A percentile compares a stretch with the other conserved stretches of the same genome.
phyloP scores from a whole-genome alignment of 2,113 vertebrate species.

The Murina feae region DNA sequence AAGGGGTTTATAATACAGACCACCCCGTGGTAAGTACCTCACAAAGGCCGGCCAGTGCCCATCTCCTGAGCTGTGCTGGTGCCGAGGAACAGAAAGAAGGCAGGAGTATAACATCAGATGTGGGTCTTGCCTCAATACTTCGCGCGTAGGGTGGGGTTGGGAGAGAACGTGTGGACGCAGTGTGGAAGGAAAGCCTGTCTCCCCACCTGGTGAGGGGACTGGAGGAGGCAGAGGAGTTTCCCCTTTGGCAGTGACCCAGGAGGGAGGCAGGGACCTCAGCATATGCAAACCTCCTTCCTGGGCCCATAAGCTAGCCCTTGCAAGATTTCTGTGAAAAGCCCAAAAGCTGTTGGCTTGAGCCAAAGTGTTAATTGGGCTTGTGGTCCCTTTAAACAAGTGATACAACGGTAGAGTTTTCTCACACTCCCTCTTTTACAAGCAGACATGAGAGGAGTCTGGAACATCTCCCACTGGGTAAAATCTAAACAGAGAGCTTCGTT shows the following conservation, averaged over 20 bases:
- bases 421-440: not conserved
- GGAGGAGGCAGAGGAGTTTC: not conserved
- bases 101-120: not conserved
- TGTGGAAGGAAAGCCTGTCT: not conserved
- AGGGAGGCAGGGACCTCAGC: slow-evolving; percentile 45
- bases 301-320: slow-evolving; percentile 34
- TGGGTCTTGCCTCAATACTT: not conserved
- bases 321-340: slow-evolving; percentile 51
- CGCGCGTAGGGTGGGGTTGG: not conserved
- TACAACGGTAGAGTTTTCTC: not conserved
- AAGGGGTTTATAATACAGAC: not conserved
- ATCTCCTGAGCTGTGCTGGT: not conserved
- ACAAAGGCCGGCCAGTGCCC: not conserved
- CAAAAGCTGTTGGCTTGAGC: slow-evolving; percentile 52
- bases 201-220: not conserved
- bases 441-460: not conserved
- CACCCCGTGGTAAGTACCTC: not conserved
- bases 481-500: slow-evolving; percentile 23
- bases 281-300: slow-evolving; percentile 48
- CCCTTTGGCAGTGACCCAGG: not conserved
- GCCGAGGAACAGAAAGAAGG: not conserved
- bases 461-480: not conserved
- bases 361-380: slow-evolving; percentile 53
- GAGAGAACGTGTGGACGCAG: not conserved
- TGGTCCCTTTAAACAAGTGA: slow-evolving; percentile 41